Percentiles rank a stretch among this genome's conserved stretches.
Conservation (phyloP, 2,797 vertebrate species). For the Pangasius mekongensis region DNA sequence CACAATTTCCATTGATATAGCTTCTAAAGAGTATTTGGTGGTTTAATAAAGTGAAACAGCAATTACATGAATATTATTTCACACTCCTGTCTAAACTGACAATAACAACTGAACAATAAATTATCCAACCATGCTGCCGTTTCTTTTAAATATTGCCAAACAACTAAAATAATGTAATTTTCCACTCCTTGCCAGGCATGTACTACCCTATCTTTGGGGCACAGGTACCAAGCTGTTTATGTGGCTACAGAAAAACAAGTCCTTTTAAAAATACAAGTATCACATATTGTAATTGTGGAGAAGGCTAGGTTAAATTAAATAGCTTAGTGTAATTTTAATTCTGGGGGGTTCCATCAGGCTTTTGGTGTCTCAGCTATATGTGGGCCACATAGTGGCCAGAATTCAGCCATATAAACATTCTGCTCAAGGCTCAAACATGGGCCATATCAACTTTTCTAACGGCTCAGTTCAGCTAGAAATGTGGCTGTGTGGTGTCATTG, state of each 20-base stretch:
- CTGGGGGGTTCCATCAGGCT: background rate
- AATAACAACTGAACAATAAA: background rate
- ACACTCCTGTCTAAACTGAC: background rate
- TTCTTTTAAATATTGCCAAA: slow-evolving; percentile 4
- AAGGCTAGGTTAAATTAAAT: background rate
- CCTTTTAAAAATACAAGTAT: background rate
- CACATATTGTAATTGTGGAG: background rate
- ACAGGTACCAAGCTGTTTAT: background rate
- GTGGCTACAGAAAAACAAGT: background rate
- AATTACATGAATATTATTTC: slow-evolving; percentile 10
- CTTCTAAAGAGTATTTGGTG: background rate
- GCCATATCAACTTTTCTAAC: background rate
- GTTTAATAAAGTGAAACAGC: background rate
- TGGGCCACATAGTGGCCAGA: background rate
- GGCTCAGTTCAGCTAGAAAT: background rate
- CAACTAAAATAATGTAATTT: background rate
- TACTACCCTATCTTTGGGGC: background rate
- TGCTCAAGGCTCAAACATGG: background rate
- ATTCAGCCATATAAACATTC: background rate
- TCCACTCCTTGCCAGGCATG: background rate
- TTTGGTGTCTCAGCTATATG: background rate
- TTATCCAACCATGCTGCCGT: background rate
- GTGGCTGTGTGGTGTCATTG: background rate
- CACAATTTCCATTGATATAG: background rate
- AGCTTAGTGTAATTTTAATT: background rate